Conservation (phyloP, 2,888 invertebrate genomes). For the Allygus modestus region DNA sequence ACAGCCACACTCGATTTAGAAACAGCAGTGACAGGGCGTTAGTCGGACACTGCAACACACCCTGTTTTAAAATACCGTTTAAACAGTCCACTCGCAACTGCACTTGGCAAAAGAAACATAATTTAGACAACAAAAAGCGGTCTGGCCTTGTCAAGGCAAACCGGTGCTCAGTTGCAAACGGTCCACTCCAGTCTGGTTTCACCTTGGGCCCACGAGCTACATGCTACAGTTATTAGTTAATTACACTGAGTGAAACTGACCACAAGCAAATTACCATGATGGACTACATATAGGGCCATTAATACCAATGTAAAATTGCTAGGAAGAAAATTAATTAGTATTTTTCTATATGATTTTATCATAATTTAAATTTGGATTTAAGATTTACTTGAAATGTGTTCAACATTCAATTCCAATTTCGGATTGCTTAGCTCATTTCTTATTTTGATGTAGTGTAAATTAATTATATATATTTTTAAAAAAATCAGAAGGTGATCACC, state of each 20-base stretch:
- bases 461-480: too few species aligned
- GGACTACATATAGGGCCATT: neutral
- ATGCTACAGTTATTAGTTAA: conserved; percentile 42
- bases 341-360: too few species aligned
- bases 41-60: conserved; percentile 31
- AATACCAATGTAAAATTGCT: neutral
- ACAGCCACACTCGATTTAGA: neutral
- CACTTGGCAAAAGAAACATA: conserved; percentile 53
- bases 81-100: conserved; percentile 47
- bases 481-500: too few species aligned
- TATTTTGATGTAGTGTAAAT: too few species aligned
- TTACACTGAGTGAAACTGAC: conserved; percentile 1
- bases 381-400: too few species aligned
- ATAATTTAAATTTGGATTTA: too few species aligned
- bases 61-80: conserved; percentile 46
- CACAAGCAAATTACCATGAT: conserved; percentile 4
- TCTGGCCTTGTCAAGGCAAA: conserved; percentile 34
- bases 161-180: neutral
- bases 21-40: neutral
- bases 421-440: too few species aligned
- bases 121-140: conserved; percentile 52
- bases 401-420: too few species aligned
- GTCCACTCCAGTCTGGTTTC: conserved; percentile 15
- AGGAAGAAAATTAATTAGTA: neutral
- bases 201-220: conserved; percentile 25